Evolutionary conservation across 2,113 vertebrate genomes (phyloP).

Genomic region (Tupaia chinensis): DNA sequence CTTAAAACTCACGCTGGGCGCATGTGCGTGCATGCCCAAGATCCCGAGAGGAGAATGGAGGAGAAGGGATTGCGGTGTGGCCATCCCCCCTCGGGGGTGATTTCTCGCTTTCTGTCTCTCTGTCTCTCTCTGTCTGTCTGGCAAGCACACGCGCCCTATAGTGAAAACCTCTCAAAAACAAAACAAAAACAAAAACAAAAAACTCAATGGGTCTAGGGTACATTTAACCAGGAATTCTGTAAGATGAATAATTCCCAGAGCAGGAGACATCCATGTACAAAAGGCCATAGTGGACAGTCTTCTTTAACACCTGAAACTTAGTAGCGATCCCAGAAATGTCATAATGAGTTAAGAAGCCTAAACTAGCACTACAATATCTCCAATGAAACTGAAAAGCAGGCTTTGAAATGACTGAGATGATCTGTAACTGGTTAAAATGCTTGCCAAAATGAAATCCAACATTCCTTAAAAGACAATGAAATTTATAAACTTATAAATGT

Average conservation of each 20-base stretch:
- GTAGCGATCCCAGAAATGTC: neutral
- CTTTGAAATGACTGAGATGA: neutral
- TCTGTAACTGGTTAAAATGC: neutral
- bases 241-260: neutral
- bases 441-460: neutral
- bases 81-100: too few species aligned
- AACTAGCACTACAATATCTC: neutral
- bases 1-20: too few species aligned
- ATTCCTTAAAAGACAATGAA: neutral
- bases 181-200: too few species aligned
- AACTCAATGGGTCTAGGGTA: neutral
- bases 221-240: neutral
- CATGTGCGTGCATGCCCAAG: too few species aligned
- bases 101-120: too few species aligned
- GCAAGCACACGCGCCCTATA: too few species aligned
- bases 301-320: slow-evolving; percentile 8
- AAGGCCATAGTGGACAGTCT: neutral
- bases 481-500: neutral
- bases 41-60: too few species aligned
- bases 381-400: neutral
- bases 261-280: neutral
- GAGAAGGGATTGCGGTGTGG: too few species aligned
- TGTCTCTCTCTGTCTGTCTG: too few species aligned
- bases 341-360: neutral
- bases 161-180: too few species aligned